phyloP scores from a whole-genome alignment of 2,888 invertebrate genomes.

The Agrochola lota region DNA sequence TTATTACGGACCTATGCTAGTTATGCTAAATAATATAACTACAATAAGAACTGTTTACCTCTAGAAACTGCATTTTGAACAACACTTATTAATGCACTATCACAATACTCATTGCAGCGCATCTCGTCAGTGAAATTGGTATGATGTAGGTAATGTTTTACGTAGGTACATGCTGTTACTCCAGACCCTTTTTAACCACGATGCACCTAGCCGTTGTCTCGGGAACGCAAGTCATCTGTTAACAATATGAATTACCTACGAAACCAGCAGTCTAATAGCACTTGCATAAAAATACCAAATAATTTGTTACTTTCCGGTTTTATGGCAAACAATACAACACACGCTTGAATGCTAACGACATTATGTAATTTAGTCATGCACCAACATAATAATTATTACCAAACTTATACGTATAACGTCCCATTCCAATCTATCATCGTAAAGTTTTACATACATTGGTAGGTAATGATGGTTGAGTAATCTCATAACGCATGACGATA shows the following conservation, averaged over 20 bases:
- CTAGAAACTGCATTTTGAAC: conserved; percentile 1
- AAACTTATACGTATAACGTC: neutral
- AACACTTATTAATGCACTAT: neutral
- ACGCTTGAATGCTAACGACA: conserved; percentile 11
- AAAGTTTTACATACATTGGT: conserved; percentile 14
- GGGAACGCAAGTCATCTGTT: conserved; percentile 3
- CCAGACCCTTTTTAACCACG: neutral
- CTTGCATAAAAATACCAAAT: neutral
- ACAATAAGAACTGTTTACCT: neutral
- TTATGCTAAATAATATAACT: conserved; percentile 6
- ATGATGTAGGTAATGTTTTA: neutral
- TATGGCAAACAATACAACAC: neutral
- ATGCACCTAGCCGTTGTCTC: neutral
- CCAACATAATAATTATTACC: neutral
- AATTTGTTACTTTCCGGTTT: conserved; percentile 11
- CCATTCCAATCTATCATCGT: conserved; percentile 7
- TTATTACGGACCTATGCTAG: conserved; percentile 43
- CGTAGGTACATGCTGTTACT: neutral
- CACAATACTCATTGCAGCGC: neutral
- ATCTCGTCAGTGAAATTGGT: neutral
- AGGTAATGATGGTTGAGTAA: neutral
- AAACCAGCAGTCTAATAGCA: conserved; percentile 11
- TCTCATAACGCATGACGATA: neutral
- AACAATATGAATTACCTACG: conserved; percentile 23
- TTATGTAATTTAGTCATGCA: conserved; percentile 19